Percentiles rank a stretch among this genome's conserved stretches.
These are phyloP conservation scores for Poliocrania exsul DNA, from an alignment of 2,797 vertebrate species.

Conservation along the genomic window DNA sequence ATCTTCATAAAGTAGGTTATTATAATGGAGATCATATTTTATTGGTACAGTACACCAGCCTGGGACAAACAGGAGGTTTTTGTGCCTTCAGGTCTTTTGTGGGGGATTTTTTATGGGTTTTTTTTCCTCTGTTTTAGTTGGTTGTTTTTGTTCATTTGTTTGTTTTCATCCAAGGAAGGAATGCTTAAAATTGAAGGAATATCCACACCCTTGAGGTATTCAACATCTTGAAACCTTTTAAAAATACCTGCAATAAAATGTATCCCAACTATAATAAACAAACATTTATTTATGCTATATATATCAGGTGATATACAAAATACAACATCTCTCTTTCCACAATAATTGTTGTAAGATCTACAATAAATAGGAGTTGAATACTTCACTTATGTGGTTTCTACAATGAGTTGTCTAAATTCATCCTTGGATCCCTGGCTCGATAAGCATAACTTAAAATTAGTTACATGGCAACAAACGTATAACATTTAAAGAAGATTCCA, in stretches of 20 bases:
- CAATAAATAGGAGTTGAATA: not conserved
- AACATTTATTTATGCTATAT: not conserved
- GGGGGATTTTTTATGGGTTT: not conserved
- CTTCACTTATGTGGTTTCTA: not conserved
- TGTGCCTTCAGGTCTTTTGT: not conserved
- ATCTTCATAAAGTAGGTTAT: conserved; percentile 86
- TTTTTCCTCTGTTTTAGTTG: not conserved
- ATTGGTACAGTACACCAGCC: conserved; percentile 65
- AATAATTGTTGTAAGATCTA: not conserved
- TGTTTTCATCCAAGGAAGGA: not conserved
- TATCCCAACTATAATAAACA: not conserved
- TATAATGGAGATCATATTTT: conserved; percentile 83
- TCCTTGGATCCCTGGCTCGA: not conserved
- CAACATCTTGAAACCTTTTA: not conserved
- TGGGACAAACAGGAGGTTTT: not conserved
- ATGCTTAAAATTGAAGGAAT: not conserved
- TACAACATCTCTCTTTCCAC: not conserved
- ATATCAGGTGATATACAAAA: not conserved
- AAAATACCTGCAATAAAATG: not conserved
- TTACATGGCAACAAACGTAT: not conserved
- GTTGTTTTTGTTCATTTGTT: not conserved
- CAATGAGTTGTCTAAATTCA: not conserved
- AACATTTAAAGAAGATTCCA: not conserved
- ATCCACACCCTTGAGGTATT: not conserved
- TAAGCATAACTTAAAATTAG: not conserved